Conservation (phyloP, 1,140 invertebrate genomes). For the Cardiocondyla obscurior region DNA sequence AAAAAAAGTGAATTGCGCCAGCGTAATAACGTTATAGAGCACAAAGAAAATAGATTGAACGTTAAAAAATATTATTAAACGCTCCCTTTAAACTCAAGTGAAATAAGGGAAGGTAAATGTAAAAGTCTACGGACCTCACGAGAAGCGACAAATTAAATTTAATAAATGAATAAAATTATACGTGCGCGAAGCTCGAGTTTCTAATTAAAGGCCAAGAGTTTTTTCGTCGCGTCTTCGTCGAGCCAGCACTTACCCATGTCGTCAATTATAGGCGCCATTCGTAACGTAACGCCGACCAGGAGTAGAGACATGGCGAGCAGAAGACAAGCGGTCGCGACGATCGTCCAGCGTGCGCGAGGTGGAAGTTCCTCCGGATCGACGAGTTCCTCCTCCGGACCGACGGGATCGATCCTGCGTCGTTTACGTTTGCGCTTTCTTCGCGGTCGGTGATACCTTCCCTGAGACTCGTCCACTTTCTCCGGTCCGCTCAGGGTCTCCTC, state of each 20-base stretch:
- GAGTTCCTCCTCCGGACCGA: slow-evolving; percentile 72
- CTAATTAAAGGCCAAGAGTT: not conserved
- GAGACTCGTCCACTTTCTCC: slow-evolving; percentile 68
- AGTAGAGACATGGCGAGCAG: slow-evolving; percentile 93
- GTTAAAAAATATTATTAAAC: not conserved
- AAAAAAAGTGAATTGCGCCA: not conserved
- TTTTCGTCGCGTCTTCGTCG: not conserved
- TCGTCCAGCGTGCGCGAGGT: slow-evolving; percentile 92
- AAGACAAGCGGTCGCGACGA: slow-evolving; percentile 93
- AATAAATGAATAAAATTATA: too few relatives aligned
- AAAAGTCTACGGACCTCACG: too few relatives aligned
- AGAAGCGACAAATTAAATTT: too few relatives aligned
- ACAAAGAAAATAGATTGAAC: not conserved
- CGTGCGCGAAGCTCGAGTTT: not conserved
- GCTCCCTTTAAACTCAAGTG: too few relatives aligned
- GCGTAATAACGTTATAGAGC: not conserved
- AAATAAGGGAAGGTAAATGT: too few relatives aligned
- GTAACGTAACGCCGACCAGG: slow-evolving; percentile 93
- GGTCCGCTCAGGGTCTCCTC: slow-evolving; percentile 78
- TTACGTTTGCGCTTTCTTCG: slow-evolving; percentile 79
- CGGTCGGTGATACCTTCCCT: slow-evolving; percentile 78
- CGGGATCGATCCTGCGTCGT: slow-evolving; percentile 72
- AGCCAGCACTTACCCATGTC: slow-evolving; percentile 97
- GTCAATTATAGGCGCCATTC: slow-evolving; percentile 96
- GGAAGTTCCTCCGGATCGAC: slow-evolving; percentile 90